Evolutionary conservation across 2,797 vertebrate species (phyloP).

Genomic region (Etheostoma nigrum): DNA sequence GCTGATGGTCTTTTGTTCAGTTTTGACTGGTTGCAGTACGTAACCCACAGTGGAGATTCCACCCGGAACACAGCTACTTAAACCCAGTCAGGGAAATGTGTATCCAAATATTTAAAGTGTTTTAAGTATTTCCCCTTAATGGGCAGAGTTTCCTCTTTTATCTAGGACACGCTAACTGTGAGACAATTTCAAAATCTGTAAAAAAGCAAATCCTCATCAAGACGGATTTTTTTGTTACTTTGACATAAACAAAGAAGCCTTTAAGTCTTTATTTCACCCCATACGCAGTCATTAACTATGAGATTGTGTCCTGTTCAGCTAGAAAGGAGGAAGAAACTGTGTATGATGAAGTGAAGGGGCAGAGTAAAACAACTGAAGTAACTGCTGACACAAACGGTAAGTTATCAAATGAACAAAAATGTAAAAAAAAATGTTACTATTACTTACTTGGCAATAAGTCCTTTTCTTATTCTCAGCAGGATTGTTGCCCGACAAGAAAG

Average conservation of each 20-base stretch:
- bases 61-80: too few relatives aligned
- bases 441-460: too few relatives aligned
- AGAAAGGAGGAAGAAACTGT: constrained; percentile 36
- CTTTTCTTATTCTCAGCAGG: too few relatives aligned
- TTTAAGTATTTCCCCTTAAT: neutral
- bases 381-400: constrained; percentile 24
- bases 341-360: constrained; percentile 61
- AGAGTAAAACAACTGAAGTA: neutral
- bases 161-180: neutral
- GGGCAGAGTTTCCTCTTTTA: neutral
- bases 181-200: too few relatives aligned
- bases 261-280: neutral
- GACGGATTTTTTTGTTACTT: neutral
- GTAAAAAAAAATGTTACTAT: too few relatives aligned
- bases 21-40: too few relatives aligned
- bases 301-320: constrained; percentile 21
- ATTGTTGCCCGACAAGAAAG: too few relatives aligned
- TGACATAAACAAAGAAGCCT: neutral
- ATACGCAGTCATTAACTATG: neutral
- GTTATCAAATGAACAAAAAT: neutral
- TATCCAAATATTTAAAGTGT: neutral
- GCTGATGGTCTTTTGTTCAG: too few relatives aligned
- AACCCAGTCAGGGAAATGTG: too few relatives aligned
- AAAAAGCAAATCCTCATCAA: too few relatives aligned
- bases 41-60: too few relatives aligned